Evolutionary conservation across 1,140 invertebrate species (phyloP).

Genomic region (Xylocopa sonorina): DNA sequence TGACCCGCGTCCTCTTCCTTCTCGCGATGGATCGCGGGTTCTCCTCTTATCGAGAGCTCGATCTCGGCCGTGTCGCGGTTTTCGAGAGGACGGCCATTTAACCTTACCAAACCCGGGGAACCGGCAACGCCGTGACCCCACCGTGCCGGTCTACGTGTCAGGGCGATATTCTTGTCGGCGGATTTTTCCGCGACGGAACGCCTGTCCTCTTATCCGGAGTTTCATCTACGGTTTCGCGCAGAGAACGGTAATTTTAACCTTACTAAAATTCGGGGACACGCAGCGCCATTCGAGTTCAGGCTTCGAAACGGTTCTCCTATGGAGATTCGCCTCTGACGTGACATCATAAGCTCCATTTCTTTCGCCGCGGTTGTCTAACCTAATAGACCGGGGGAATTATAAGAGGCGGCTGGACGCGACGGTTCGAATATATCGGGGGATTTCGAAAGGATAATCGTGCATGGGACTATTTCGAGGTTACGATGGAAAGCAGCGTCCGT

Average conservation of each 20-base stretch:
- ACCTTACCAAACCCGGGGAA: background rate
- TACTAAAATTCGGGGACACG: background rate
- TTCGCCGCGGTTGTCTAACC: background rate
- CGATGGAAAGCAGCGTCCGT: background rate
- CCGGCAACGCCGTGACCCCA: background rate
- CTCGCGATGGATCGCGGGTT: background rate
- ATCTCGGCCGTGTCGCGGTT: conserved; percentile 18
- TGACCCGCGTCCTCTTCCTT: background rate
- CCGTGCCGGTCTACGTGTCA: background rate
- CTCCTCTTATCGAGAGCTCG: background rate
- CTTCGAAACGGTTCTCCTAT: background rate
- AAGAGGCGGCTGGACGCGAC: too few species aligned
- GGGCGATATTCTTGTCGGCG: background rate
- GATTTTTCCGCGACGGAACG: background rate
- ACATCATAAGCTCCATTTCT: background rate
- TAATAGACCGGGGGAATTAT: background rate
- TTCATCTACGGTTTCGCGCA: background rate
- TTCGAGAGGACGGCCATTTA: conserved; percentile 1
- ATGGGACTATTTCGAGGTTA: background rate
- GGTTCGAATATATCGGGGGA: too few species aligned
- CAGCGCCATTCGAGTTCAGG: background rate
- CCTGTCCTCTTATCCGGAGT: background rate
- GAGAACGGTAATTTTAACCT: background rate
- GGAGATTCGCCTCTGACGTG: background rate
- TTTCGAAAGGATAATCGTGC: background rate